Percentiles rank a stretch among this genome's conserved stretches.
phyloP scores from a whole-genome alignment of 2,888 invertebrate genomes.

The Linhomoeus sp. region DNA sequence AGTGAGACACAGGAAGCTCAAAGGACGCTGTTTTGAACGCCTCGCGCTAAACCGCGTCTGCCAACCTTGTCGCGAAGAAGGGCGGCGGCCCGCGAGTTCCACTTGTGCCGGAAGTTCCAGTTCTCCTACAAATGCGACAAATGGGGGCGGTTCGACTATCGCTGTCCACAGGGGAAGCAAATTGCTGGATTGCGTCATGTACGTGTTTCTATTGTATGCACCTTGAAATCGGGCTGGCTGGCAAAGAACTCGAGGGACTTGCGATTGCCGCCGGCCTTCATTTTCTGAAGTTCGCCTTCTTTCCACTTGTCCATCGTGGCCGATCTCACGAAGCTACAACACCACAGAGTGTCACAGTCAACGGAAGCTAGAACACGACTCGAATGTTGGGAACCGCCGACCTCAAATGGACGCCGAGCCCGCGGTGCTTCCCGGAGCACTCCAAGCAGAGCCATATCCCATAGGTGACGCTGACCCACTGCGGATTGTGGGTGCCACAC shows the following conservation, averaged over 20 bases:
- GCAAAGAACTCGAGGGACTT: too few species aligned
- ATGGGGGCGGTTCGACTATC: too few species aligned
- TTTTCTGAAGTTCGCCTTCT: conserved; percentile 85
- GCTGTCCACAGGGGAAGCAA: too few species aligned
- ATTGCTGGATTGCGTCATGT: too few species aligned
- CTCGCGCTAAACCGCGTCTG: not conserved
- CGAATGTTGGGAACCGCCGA: conserved; percentile 17
- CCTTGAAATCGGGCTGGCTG: too few species aligned
- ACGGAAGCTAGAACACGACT: too few species aligned
- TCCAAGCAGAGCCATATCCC: conserved; percentile 99
- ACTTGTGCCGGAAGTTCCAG: conserved; percentile 52
- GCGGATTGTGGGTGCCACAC: conserved; percentile 84
- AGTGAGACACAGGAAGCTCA: too few species aligned
- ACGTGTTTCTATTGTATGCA: too few species aligned
- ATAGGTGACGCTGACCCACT: conserved; percentile 96
- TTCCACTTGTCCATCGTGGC: conserved; percentile 99
- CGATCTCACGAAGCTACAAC: conserved; percentile 46
- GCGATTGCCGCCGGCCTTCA: conserved; percentile 50
- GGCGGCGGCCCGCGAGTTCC: conserved; percentile 82
- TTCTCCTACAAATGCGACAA: too few species aligned
- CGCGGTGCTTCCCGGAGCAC: conserved; percentile 92
- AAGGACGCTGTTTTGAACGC: not conserved
- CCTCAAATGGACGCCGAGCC: conserved; percentile 80
- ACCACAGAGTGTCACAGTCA: too few species aligned
- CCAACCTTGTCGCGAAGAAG: conserved; percentile 78